A percentile compares a stretch with the other conserved stretches of the same genome.
These are phyloP conservation scores for Globodera rostochiensis DNA, from an alignment of 1,140 invertebrate species.

Conservation along the genomic window DNA sequence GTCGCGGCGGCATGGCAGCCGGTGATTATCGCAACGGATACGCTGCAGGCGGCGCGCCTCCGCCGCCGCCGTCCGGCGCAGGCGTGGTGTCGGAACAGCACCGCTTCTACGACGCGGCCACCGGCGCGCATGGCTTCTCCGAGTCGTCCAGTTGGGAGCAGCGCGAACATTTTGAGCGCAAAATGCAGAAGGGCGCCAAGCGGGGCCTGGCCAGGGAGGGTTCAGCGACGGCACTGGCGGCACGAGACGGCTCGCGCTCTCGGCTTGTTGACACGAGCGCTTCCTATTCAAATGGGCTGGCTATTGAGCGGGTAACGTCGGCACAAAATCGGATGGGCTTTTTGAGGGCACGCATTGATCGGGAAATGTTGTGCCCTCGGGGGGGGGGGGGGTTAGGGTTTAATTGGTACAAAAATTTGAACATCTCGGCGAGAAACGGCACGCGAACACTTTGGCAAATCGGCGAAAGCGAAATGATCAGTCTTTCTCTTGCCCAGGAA, in stretches of 20 bases:
- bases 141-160: constrained; percentile 62
- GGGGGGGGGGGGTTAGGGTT: too few species aligned
- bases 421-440: neutral
- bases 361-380: too few species aligned
- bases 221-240: neutral
- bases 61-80: neutral
- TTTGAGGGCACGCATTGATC: too few species aligned
- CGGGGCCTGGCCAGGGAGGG: neutral
- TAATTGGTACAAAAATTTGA: too few species aligned
- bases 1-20: neutral
- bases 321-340: neutral
- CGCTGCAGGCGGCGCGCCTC: neutral
- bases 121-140: constrained; percentile 50
- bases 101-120: constrained; percentile 44
- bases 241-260: constrained; percentile 7
- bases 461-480: too few species aligned
- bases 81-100: constrained; percentile 22
- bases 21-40: constrained; percentile 45
- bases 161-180: constrained; percentile 62
- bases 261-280: constrained; percentile 22
- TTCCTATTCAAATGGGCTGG: constrained; percentile 6
- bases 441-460: too few species aligned
- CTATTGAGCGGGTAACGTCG: constrained; percentile 21
- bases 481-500: too few species aligned
- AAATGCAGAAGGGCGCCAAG: constrained; percentile 51